Evolutionary conservation across 1,140 invertebrate genomes (phyloP), one percentile per base, ranked within the genome.

Genomic region (Drosophila lini): DNA sequence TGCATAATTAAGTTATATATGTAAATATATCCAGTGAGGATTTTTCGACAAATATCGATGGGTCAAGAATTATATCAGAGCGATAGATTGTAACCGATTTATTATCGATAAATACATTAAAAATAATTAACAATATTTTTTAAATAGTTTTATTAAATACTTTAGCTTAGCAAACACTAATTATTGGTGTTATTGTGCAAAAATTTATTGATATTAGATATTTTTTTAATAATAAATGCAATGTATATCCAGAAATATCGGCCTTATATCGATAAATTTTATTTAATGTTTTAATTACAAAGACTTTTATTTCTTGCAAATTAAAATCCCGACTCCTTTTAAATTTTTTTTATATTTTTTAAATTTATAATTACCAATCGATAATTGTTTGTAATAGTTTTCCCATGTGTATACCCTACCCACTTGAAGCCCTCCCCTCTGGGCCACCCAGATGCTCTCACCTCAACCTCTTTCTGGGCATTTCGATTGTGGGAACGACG

Each of bases 1-100:
- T 80, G 83, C 83, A 86, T 88, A 86, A 86, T 86, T 86, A 86
- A 88, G 83, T 88, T 80, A 82, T 56, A 74, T 38, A 8, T 52
- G 13, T 52, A 10, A 47, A 36, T 60, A 53, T 59, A 36, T 52
- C 16, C 25, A 5, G 25, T 28, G 25, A 28, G 5, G 25, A 28
- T 28, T 28, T 5, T 34, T 10, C n/a, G 28, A 19, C 7, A n/a
- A 1, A 44, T 22, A 60, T 64, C 31, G 25, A 60, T 34, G 31
- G 22, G 16, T 34, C 32, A 34, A 25, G 38, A 22, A 9, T 3
- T 3, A 38, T 38, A 15, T 13, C 0, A 38, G 15, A 38, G 4
- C 4, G 41, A 9, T 19, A 19, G 19, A 11, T 19, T 11, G 4
- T 42, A 16, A 44, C 0, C 8, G 7, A 16, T 16, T n/a, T 16